phyloP scores from a whole-genome alignment of 1,140 invertebrate species.

The Cecropterus lyciades region DNA sequence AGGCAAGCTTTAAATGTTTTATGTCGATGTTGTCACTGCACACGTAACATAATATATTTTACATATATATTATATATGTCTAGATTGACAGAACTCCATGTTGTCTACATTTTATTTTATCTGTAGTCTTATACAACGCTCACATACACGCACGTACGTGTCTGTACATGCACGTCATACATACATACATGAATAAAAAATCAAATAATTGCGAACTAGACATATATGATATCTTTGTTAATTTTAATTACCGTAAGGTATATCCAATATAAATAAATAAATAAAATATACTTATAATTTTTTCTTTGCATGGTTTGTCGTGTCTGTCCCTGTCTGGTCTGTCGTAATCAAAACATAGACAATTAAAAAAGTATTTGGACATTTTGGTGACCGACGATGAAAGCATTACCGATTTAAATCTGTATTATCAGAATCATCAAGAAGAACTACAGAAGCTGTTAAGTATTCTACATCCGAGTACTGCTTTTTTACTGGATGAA shows the following conservation, averaged over 20 bases:
- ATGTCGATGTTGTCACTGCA: conserved; percentile 52
- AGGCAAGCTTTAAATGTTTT: conserved; percentile 46
- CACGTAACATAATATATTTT: conserved; percentile 36
- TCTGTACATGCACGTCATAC: too few species aligned
- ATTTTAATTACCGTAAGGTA: conserved; percentile 36
- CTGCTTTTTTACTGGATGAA: conserved; percentile 65
- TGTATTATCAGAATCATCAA: conserved; percentile 73
- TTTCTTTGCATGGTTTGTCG: conserved; percentile 80
- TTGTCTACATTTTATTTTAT: too few species aligned
- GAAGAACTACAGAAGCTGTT: conserved; percentile 69
- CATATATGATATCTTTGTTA: too few species aligned
- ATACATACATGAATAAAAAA: too few species aligned
- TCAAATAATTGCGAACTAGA: too few species aligned
- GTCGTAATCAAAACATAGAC: conserved; percentile 61
- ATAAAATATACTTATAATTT: conserved; percentile 66
- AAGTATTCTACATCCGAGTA: conserved; percentile 69
- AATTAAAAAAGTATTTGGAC: conserved; percentile 83
- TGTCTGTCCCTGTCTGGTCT: conserved; percentile 41
- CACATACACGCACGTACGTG: too few species aligned
- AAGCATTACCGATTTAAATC: conserved; percentile 63
- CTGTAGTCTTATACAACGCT: too few species aligned
- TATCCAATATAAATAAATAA: conserved; percentile 35
- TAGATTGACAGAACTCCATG: too few species aligned
- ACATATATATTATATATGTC: too few species aligned
- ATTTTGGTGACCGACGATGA: conserved; percentile 80